phyloP scores from a whole-genome alignment of 2,113 vertebrate genomes.

The Scytalopus superciliaris region DNA sequence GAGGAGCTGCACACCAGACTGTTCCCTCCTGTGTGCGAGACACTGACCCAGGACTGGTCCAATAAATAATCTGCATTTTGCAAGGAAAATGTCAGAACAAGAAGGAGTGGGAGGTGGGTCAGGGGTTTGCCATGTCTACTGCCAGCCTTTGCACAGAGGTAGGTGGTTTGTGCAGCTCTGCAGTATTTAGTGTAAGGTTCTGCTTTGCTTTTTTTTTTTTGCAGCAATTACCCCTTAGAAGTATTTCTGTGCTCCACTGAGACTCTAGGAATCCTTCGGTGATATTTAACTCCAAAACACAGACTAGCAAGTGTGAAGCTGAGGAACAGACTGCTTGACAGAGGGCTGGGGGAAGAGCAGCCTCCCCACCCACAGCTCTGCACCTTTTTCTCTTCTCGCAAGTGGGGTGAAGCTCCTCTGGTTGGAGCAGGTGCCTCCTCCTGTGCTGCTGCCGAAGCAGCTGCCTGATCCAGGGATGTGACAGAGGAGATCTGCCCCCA shows the following conservation, averaged over 20 bases:
- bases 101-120: neutral
- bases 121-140: neutral
- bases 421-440: neutral
- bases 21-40: neutral
- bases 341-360: neutral
- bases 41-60: accelerated
- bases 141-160: neutral
- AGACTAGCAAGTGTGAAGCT: neutral
- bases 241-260: neutral
- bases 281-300: neutral
- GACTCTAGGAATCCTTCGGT: neutral
- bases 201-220: neutral
- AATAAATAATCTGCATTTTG: neutral
- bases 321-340: neutral
- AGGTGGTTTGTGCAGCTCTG: neutral
- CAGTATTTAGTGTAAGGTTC: neutral
- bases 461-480: neutral
- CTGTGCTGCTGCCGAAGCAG: neutral
- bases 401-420: neutral
- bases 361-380: neutral
- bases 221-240: neutral
- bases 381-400: neutral
- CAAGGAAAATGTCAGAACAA: neutral
- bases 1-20: neutral
- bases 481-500: neutral